Evolutionary conservation across 2,888 invertebrate genomes (phyloP).

Genomic region (Ectemnius cavifrons): DNA sequence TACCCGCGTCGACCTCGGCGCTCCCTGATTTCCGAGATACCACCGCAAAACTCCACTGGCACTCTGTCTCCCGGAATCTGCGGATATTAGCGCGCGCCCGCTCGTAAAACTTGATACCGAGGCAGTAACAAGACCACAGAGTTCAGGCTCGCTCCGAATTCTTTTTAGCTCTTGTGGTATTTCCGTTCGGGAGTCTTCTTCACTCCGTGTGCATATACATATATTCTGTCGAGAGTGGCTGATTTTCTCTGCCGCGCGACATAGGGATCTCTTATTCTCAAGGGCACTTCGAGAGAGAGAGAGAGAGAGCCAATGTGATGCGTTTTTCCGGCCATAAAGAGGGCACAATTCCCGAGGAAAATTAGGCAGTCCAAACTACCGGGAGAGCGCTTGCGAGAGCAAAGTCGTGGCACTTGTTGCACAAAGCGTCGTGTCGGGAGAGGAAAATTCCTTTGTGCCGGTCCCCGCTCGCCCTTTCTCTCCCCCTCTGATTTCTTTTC

Average conservation of each 20-base stretch:
- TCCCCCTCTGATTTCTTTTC: slow-evolving; percentile 21
- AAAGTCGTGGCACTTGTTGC: slow-evolving; percentile 60
- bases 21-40: not conserved
- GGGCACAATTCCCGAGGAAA: slow-evolving; percentile 19
- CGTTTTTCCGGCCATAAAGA: slow-evolving; percentile 12
- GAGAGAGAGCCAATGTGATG: slow-evolving; percentile 11
- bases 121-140: not conserved
- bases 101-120: not conserved
- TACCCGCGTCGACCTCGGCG: not conserved
- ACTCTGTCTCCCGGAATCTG: not conserved
- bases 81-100: not conserved
- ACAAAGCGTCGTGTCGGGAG: slow-evolving; percentile 46
- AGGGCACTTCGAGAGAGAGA: slow-evolving; percentile 7
- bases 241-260: not conserved
- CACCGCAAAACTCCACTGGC: too few relatives aligned
- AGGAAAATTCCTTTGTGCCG: slow-evolving; percentile 36
- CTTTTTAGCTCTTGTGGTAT: not conserved
- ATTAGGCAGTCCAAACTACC: slow-evolving; percentile 28
- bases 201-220: too few relatives aligned
- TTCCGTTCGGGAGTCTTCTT: too few relatives aligned
- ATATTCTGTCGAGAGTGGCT: too few relatives aligned
- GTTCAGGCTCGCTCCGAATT: not conserved
- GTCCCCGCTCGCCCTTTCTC: slow-evolving; percentile 10
- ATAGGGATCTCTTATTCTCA: not conserved
- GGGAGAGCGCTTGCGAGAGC: slow-evolving; percentile 24